Evolutionary conservation across 2,113 vertebrate genomes (phyloP).

Genomic region (Natator depressus): DNA sequence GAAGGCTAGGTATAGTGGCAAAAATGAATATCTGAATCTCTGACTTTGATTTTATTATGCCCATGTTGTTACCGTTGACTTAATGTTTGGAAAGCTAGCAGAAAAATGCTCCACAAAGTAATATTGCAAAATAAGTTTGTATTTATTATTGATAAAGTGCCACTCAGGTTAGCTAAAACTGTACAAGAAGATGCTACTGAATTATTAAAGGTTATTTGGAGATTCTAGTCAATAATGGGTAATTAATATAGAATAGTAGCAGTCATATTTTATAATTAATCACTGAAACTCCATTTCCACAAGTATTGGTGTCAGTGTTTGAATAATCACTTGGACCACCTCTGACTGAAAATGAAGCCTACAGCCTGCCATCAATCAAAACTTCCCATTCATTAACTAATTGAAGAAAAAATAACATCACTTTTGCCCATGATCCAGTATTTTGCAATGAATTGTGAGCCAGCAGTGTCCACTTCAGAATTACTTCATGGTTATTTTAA

Average conservation of each 20-base stretch:
- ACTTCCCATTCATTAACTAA: conserved; percentile 47
- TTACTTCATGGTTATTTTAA: not conserved
- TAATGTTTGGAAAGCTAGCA: not conserved
- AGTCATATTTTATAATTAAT: conserved; percentile 67
- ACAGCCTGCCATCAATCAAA: conserved; percentile 57
- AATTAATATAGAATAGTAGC: conserved; percentile 68
- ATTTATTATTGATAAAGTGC: conserved; percentile 59
- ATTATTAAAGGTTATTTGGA: conserved; percentile 59
- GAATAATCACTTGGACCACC: conserved; percentile 33
- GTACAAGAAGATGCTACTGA: conserved; percentile 34
- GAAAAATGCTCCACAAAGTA: conserved; percentile 36
- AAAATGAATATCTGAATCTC: not conserved
- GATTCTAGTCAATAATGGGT: conserved; percentile 64
- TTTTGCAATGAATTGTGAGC: conserved; percentile 7
- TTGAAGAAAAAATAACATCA: conserved; percentile 9
- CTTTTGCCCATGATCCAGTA: not conserved
- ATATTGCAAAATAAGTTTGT: conserved; percentile 18
- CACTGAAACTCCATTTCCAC: conserved; percentile 27
- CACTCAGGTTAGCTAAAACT: conserved; percentile 49
- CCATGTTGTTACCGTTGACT: not conserved
- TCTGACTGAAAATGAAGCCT: conserved; percentile 41
- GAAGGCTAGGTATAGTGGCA: not conserved
- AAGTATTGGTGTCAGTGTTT: conserved; percentile 42
- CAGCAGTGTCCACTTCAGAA: conserved; percentile 2
- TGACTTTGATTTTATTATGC: not conserved